Conservation (phyloP, 1,140 invertebrate species). For the Neodiprion fabricii region DNA sequence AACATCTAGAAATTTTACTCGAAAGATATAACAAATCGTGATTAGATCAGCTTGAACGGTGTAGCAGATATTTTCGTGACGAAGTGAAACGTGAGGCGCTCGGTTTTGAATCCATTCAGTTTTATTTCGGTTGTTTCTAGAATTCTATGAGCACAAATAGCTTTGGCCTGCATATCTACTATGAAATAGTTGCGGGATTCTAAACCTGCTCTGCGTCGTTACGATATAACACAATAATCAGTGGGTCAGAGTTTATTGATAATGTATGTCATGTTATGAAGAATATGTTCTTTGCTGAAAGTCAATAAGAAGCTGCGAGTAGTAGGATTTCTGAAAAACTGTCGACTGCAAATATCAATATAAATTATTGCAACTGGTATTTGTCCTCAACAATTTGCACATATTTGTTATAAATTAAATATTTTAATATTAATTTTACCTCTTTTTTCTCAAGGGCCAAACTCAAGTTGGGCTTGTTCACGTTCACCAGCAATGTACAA, state of each 20-base stretch:
- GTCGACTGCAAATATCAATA: no score
- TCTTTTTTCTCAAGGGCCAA: constrained; percentile 71
- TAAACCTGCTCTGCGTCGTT: neutral
- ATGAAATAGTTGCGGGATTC: neutral
- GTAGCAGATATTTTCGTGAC: neutral
- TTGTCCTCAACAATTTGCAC: no score
- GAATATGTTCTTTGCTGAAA: no score
- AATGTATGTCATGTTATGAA: neutral
- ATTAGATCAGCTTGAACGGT: neutral
- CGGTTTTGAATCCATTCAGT: no score
- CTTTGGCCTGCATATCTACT: neutral
- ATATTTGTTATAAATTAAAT: no score
- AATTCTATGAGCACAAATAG: neutral
- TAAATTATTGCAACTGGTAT: no score
- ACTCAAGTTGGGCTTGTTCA: constrained; percentile 76
- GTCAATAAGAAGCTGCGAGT: no score
- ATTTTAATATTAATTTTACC: constrained; percentile 59
- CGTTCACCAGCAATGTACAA: constrained; percentile 88
- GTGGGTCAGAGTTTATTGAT: neutral
- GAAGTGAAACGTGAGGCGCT: neutral
- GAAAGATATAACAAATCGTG: no score
- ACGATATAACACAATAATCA: neutral
- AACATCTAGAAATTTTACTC: no score
- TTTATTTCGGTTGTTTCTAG: neutral
- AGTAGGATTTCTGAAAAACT: no score